Evolutionary conservation across 30 jellyfish, hydroid and myxozoan genomes (phyloP).

Genomic region (Hydractinia symbiolongicarpus): DNA sequence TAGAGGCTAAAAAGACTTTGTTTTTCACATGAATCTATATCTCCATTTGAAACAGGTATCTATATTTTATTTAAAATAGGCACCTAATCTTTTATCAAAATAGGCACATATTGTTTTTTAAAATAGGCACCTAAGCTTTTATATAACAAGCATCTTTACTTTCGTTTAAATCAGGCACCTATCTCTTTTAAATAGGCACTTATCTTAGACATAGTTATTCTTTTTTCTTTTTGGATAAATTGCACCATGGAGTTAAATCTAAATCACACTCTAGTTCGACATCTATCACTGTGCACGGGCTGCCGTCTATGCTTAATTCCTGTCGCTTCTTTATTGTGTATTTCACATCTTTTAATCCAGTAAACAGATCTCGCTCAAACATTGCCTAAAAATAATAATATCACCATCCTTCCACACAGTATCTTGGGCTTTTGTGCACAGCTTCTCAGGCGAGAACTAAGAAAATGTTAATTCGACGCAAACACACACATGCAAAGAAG

Average conservation of each 20-base stretch:
- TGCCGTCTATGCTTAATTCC: conserved; percentile 59
- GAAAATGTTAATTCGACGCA: not conserved
- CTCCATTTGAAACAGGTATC: no score
- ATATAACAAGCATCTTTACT: no score
- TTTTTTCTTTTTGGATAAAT: conserved; percentile 42
- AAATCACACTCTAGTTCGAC: conserved; percentile 56
- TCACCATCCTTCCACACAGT: not conserved
- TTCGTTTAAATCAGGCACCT: no score
- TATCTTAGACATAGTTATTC: not conserved
- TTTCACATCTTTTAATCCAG: conserved; percentile 58
- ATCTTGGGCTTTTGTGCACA: no score
- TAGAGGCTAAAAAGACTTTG: no score
- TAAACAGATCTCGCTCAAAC: conserved; percentile 67
- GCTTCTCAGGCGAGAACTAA: no score
- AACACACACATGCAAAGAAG: not conserved
- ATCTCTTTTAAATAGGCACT: no score
- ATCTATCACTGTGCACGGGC: conserved; percentile 57
- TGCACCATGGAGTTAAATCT: conserved; percentile 84
- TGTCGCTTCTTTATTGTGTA: conserved; percentile 37
- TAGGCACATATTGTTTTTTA: no score
- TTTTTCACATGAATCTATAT: no score
- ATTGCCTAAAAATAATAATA: conserved; percentile 49
- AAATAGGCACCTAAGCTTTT: no score
- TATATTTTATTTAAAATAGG: no score
- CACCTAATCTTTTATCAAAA: no score